Evolutionary conservation across 1,140 invertebrate species (phyloP).

Genomic region (Thaumetopoea pityocampa): DNA sequence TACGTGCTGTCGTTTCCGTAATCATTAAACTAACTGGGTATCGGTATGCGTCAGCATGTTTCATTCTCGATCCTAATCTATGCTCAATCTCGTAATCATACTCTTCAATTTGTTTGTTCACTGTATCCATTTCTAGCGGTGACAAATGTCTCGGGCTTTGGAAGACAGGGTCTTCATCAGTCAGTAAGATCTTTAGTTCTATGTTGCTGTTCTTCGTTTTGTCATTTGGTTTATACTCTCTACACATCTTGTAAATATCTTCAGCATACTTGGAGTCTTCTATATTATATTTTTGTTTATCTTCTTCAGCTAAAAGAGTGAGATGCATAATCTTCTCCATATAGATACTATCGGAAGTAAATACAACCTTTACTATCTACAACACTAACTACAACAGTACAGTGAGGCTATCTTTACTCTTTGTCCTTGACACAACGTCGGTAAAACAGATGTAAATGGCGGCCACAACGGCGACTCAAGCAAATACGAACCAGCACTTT

Average conservation of each 20-base stretch:
- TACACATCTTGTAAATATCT: constrained; percentile 8
- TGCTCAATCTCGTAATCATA: constrained; percentile 50
- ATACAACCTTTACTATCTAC: too few species aligned
- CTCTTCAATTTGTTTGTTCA: constrained; percentile 42
- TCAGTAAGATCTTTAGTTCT: constrained; percentile 32
- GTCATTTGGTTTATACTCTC: constrained; percentile 8
- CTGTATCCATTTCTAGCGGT: constrained; percentile 22
- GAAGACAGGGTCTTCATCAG: constrained; percentile 24
- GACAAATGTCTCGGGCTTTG: constrained; percentile 36
- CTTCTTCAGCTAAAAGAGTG: constrained; percentile 2
- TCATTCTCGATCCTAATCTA: constrained; percentile 43
- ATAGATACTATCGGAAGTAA: constrained; percentile 12
- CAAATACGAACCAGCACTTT: too few species aligned
- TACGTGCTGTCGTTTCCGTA: too few species aligned
- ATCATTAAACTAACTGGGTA: constrained; percentile 29
- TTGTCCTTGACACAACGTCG: too few species aligned
- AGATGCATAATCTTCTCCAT: constrained; percentile 8
- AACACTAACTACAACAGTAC: too few species aligned
- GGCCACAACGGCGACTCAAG: too few species aligned
- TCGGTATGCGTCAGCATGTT: constrained; percentile 59
- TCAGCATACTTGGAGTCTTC: constrained; percentile 6
- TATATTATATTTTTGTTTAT: constrained; percentile 2
- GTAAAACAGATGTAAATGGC: too few species aligned
- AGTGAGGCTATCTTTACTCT: too few species aligned
- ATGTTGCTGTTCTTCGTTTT: constrained; percentile 8